These are phyloP conservation scores for Phenganax stokvisi DNA, from an alignment of 92 coral and sea anemone genomes.

Conservation along the genomic window DNA sequence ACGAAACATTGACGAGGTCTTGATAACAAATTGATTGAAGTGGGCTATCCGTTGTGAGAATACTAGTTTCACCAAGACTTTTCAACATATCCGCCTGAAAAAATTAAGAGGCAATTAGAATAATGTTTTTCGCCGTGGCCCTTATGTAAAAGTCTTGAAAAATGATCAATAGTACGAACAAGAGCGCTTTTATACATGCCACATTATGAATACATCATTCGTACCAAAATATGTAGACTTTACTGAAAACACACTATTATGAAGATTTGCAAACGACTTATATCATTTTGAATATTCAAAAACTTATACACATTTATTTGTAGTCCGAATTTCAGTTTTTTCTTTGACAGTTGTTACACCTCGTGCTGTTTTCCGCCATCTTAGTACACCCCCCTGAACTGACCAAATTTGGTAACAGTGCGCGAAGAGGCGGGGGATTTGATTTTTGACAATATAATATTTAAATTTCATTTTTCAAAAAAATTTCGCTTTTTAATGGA, in stretches of 20 bases:
- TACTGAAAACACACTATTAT: too few species aligned
- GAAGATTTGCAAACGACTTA: too few species aligned
- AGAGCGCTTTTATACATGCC: not conserved
- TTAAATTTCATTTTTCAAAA: slow-evolving; percentile 1
- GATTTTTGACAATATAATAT: not conserved
- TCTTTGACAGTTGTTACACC: too few species aligned
- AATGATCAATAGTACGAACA: too few species aligned
- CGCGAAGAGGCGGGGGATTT: slow-evolving; percentile 33
- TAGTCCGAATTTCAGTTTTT: too few species aligned
- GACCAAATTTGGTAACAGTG: not conserved
- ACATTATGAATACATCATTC: not conserved
- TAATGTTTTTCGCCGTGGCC: too few species aligned
- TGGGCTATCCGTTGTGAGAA: slow-evolving; percentile 63
- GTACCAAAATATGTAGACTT: too few species aligned
- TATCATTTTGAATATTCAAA: too few species aligned
- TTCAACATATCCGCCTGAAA: slow-evolving; percentile 60
- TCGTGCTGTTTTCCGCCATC: not conserved
- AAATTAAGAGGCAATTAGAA: not conserved
- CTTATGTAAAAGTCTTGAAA: too few species aligned
- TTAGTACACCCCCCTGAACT: not conserved
- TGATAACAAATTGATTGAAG: slow-evolving; percentile 65
- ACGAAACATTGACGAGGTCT: slow-evolving; percentile 44
- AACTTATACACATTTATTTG: too few species aligned
- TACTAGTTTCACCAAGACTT: slow-evolving; percentile 63
- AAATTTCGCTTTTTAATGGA: slow-evolving; percentile 6